Evolutionary conservation across 2,888 invertebrate species (phyloP), one percentile per base, ranked within the genome.

Genomic region (Nebria salina): DNA sequence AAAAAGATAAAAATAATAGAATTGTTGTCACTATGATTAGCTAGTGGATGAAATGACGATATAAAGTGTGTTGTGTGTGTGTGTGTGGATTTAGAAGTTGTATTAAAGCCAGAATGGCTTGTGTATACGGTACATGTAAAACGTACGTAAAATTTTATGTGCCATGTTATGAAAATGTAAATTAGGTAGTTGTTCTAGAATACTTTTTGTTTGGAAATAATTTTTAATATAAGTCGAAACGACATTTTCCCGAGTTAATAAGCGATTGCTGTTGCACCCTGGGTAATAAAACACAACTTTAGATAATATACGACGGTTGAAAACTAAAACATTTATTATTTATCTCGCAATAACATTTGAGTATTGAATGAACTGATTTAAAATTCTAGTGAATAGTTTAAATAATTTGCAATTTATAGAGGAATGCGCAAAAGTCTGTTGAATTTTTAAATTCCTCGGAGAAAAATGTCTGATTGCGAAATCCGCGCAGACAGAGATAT

Each of bases 401-500:
- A 34, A 34, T 34, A 5, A 34, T 34, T 34, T 2, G 5, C 5
- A 34, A 34, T 34, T 34, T 34, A 34, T 34, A 34, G 5, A 34
- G 34, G 34, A 34, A 34, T 34, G 2, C 34, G 5, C 34, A 34
- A 34, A 34, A 34, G 34, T 34, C 34, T 34, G 34, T 34, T 34
- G 34, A 34, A 34, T 34, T 34, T 34, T 34, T 34, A 34, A 34
- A 34, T 2, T 34, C 34, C 2, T 2, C 1, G 2, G 34, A 34
- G 34, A 34, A 34, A 34, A 34, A 34, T 34, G 34, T 34, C 34
- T 34, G 34, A 34, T 34, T 34, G 34, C 34, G 5, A 34, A 34
- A 34, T 34, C 34, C 34, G 34, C 34, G 34, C 66, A 66, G 15
- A 25, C 9, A 66, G 73, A 78, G 41, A 66, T 65, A 65, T 65